phyloP scores from a whole-genome alignment of 64 coral and sea anemone genomes.

The Astreopora myriophthalma region DNA sequence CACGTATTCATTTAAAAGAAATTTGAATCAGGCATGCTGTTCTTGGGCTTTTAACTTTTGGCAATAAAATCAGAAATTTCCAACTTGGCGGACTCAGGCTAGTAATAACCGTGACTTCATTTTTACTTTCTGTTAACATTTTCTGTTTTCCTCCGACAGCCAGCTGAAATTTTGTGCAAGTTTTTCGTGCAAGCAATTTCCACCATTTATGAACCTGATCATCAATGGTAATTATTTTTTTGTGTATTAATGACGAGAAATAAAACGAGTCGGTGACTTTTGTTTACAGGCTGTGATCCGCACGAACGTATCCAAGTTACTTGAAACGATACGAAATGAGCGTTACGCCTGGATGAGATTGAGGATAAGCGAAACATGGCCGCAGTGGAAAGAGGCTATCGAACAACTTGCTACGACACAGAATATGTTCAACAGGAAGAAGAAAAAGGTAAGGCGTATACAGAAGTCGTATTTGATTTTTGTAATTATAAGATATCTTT shows the following conservation, averaged over 20 bases:
- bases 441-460: slow-evolving; percentile 39
- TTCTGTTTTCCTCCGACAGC: background rate
- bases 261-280: background rate
- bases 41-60: background rate
- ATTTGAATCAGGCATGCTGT: background rate
- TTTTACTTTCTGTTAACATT: background rate
- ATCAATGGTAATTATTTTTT: too few species aligned
- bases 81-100: background rate
- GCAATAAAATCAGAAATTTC: background rate
- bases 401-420: slow-evolving; percentile 20
- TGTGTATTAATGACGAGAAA: too few species aligned
- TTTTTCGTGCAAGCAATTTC: too few species aligned
- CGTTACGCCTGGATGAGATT: slow-evolving; percentile 80
- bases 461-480: too few species aligned
- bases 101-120: background rate
- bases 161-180: too few species aligned
- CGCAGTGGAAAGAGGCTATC: slow-evolving; percentile 60
- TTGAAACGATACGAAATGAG: slow-evolving; percentile 51
- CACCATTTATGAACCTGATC: too few species aligned
- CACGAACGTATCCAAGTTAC: slow-evolving; percentile 54
- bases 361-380: slow-evolving; percentile 68
- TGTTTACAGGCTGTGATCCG: slow-evolving; percentile 37
- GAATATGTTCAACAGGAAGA: slow-evolving; percentile 25
- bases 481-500: too few species aligned
- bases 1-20: too few species aligned